A percentile compares a stretch with the other conserved stretches of the same genome.
phyloP scores from a whole-genome alignment of 2,797 vertebrate species.

The Rhabdomys pumilio region DNA sequence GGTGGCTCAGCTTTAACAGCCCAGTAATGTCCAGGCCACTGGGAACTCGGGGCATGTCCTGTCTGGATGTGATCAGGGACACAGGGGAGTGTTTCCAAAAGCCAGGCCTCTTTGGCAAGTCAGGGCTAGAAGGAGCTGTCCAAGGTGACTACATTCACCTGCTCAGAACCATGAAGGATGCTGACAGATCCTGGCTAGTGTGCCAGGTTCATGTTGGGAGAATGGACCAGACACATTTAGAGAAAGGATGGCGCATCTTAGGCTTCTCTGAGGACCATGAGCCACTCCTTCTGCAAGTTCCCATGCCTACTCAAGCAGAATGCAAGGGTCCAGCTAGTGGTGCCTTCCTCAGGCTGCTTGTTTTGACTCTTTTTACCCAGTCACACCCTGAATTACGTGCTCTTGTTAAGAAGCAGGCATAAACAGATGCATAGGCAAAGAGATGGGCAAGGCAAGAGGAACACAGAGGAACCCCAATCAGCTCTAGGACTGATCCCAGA shows the following conservation, averaged over 20 bases:
- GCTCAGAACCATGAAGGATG: background rate
- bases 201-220: rapidly evolving
- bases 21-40: background rate
- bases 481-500: background rate
- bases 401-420: rapidly evolving
- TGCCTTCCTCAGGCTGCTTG: rapidly evolving
- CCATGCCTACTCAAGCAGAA: rapidly evolving
- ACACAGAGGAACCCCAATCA: rapidly evolving
- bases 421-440: rapidly evolving
- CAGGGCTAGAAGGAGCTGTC: background rate
- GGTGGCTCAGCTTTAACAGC: rapidly evolving
- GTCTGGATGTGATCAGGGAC: no score
- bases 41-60: rapidly evolving
- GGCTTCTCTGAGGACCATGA: background rate
- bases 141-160: background rate
- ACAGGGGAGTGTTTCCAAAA: background rate
- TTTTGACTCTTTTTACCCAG: background rate
- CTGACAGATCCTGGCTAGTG: rapidly evolving
- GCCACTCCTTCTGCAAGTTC: rapidly evolving
- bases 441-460: rapidly evolving
- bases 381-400: rapidly evolving
- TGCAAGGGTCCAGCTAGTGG: rapidly evolving
- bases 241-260: rapidly evolving
- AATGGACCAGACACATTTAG: no score
- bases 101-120: background rate